These are phyloP conservation scores for Chironomus striatipennis DNA, from an alignment of 1,140 invertebrate species.

Conservation along the genomic window DNA sequence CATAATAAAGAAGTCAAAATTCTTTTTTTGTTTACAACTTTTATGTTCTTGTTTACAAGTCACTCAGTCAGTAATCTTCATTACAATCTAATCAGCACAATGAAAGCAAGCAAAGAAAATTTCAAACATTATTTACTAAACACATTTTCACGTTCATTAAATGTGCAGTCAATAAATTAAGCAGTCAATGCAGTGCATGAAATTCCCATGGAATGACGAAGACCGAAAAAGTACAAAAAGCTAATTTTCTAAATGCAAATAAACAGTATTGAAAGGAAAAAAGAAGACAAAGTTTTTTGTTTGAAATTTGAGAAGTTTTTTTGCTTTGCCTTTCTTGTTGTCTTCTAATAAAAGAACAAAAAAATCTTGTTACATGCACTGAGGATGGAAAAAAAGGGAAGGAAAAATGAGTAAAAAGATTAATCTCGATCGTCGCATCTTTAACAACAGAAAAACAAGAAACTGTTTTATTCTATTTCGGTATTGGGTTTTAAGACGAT, in stretches of 20 bases:
- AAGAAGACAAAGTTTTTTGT: not conserved
- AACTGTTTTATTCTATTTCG: too few species aligned
- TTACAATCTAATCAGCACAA: too few species aligned
- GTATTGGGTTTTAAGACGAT: too few species aligned
- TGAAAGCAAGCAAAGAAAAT: too few species aligned
- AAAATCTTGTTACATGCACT: not conserved
- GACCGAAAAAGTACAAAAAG: not conserved
- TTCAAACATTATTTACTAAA: too few species aligned
- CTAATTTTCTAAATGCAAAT: not conserved
- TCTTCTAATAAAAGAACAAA: not conserved
- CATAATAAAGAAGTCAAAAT: too few species aligned
- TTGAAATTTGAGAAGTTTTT: not conserved
- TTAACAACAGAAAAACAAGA: too few species aligned
- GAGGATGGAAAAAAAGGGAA: not conserved
- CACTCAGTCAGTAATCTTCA: too few species aligned
- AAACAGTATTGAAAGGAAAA: too few species aligned
- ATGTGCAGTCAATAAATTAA: constrained; percentile 8
- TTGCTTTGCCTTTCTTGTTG: not conserved
- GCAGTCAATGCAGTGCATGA: not conserved
- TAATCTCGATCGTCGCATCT: not conserved
- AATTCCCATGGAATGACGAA: not conserved
- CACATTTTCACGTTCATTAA: not conserved
- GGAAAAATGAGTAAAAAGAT: not conserved
- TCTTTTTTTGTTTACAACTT: too few species aligned
- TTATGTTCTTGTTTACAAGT: too few species aligned